These are phyloP conservation scores for Thereva nobilitata DNA, from an alignment of 2,888 invertebrate species.

Conservation along the genomic window DNA sequence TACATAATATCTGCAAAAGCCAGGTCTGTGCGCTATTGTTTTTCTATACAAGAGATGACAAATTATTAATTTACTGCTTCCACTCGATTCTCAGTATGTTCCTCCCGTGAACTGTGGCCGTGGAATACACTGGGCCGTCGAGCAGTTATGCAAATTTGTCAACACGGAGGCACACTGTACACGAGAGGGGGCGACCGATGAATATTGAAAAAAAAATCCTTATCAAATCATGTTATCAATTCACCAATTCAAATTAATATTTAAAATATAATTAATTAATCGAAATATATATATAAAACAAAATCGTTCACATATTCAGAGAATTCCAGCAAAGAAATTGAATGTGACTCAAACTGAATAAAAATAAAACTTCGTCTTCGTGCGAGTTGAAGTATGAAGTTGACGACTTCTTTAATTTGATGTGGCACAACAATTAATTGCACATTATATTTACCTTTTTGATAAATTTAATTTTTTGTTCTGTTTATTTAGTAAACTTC, in stretches of 20 bases:
- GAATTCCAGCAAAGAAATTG: background rate
- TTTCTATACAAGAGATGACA: too few relatives aligned
- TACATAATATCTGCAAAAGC: too few relatives aligned
- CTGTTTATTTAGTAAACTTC: constrained; percentile 1
- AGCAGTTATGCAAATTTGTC: background rate
- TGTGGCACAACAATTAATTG: background rate
- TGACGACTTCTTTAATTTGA: too few relatives aligned
- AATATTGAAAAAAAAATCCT: constrained; percentile 1
- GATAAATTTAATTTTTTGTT: background rate
- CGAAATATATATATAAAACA: background rate
- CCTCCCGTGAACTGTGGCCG: too few relatives aligned
- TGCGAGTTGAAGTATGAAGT: too few relatives aligned
- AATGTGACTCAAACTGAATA: constrained; percentile 20
- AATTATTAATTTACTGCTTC: too few relatives aligned
- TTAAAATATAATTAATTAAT: background rate
- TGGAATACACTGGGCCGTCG: too few relatives aligned
- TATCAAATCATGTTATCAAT: constrained; percentile 17
- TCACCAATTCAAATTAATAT: too few relatives aligned
- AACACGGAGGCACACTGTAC: background rate
- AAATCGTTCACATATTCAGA: constrained; percentile 1
- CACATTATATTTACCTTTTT: background rate
- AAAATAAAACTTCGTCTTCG: constrained; percentile 2
- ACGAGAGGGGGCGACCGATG: background rate
- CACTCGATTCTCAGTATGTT: too few relatives aligned
- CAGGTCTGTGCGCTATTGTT: too few relatives aligned